A percentile compares a stretch with the other conserved stretches of the same genome.
Evolutionary conservation across 2,113 vertebrate genomes (phyloP).

Genomic region (Morone saxatilis): DNA sequence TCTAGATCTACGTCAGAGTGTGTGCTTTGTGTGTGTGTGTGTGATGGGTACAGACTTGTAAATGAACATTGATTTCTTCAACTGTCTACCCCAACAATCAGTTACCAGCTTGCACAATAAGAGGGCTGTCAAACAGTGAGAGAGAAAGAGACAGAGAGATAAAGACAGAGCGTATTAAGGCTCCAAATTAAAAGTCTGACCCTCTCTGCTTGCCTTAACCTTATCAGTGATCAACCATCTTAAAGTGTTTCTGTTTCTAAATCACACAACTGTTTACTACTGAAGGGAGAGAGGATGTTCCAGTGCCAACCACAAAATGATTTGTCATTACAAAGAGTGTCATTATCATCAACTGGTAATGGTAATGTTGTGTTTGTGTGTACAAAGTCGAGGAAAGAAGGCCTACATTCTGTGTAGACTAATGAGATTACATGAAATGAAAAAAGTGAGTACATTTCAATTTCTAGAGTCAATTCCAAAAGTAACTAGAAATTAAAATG

Average conservation of each 20-base stretch:
- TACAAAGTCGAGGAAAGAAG: background rate
- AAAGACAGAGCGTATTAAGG: slow-evolving; percentile 1
- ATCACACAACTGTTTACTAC: background rate
- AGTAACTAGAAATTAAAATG: too few relatives aligned
- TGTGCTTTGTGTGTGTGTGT: slow-evolving; percentile 22
- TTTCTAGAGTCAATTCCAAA: background rate
- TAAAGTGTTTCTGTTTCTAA: slow-evolving; percentile 11
- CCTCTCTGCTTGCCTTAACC: slow-evolving; percentile 1
- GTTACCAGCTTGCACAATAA: slow-evolving; percentile 26
- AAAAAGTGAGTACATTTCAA: background rate
- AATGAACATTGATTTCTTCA: slow-evolving; percentile 70
- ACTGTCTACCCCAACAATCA: slow-evolving; percentile 60
- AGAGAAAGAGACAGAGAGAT: slow-evolving; percentile 2
- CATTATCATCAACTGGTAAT: background rate
- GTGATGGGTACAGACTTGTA: slow-evolving; percentile 64
- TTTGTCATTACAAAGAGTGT: background rate
- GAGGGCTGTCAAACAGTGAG: slow-evolving; percentile 24
- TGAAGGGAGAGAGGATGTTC: too few relatives aligned
- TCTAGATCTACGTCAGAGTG: slow-evolving; percentile 36
- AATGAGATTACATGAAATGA: background rate
- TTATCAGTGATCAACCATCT: slow-evolving; percentile 51
- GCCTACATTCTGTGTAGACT: background rate
- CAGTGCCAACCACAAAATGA: background rate
- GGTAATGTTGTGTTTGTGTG: background rate
- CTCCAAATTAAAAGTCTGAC: slow-evolving; percentile 37